Conservation (phyloP, 2,113 vertebrate genomes). For the Polyodon spathula region DNA sequence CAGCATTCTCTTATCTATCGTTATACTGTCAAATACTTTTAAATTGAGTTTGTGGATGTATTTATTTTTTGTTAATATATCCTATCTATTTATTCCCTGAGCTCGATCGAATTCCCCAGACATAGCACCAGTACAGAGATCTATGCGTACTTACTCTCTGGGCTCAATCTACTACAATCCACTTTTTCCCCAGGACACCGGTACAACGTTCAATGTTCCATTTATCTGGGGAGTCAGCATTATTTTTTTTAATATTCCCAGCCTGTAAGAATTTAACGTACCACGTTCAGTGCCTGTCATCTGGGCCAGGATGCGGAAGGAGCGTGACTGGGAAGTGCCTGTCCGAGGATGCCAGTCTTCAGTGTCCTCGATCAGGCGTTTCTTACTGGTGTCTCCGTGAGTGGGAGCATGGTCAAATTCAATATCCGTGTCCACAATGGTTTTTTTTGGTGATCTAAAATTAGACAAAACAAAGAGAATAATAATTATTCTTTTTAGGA, state of each 20-base stretch:
- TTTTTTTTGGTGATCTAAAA: slow-evolving; percentile 70
- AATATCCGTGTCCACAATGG: slow-evolving; percentile 77
- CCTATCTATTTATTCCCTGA: no score
- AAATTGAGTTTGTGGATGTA: no score
- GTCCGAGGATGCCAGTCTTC: slow-evolving; percentile 90
- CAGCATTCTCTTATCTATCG: no score
- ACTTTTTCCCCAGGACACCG: no score
- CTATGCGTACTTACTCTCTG: no score
- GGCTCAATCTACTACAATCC: no score
- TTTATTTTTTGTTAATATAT: no score
- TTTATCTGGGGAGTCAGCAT: neutral
- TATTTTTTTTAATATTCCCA: neutral
- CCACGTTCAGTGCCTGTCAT: slow-evolving; percentile 86
- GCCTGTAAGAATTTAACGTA: slow-evolving; percentile 35
- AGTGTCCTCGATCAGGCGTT: slow-evolving; percentile 85
- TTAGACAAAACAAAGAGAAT: neutral
- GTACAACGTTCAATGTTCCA: no score
- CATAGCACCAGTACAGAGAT: no score
- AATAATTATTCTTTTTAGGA: neutral
- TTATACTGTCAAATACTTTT: no score
- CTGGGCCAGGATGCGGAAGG: slow-evolving; percentile 91
- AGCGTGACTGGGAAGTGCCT: slow-evolving; percentile 90
- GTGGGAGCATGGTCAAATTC: slow-evolving; percentile 84
- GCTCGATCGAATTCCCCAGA: no score
- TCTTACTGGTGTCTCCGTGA: slow-evolving; percentile 86